A percentile compares a stretch with the other conserved stretches of the same genome.
Conservation (phyloP, 2,888 invertebrate species). For the Polia nebulosa region DNA sequence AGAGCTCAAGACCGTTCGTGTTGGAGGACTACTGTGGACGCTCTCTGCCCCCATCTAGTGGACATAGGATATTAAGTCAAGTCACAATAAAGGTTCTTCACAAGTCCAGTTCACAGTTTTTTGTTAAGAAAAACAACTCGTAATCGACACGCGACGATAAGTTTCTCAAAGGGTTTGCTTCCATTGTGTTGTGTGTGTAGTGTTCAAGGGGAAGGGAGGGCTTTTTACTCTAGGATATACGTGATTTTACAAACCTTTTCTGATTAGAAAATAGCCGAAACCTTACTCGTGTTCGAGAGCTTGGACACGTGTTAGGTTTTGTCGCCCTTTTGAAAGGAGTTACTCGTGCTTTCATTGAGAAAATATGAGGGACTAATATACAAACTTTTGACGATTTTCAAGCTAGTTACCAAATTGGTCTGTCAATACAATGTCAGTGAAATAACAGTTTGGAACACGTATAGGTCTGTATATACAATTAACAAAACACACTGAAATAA, state of each 20-base stretch:
- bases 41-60: no score
- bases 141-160: constrained; percentile 11
- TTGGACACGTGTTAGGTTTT: background rate
- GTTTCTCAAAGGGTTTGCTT: constrained; percentile 24
- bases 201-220: background rate
- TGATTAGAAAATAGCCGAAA: constrained; percentile 10
- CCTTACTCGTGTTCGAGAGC: background rate
- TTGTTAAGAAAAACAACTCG: background rate
- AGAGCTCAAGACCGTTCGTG: no score
- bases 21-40: no score
- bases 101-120: constrained; percentile 18
- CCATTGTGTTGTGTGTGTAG: no score
- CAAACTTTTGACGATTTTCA: background rate
- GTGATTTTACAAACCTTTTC: background rate
- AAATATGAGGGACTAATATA: background rate
- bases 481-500: no score
- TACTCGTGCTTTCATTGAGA: background rate
- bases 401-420: no score
- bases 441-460: no score
- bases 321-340: background rate
- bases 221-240: background rate
- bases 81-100: background rate
- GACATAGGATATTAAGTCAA: no score
- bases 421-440: no score
- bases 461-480: no score